Percentiles rank a stretch among this genome's conserved stretches.
Conservation (phyloP, 2,797 vertebrate genomes). For the Margarornis squamiger region DNA sequence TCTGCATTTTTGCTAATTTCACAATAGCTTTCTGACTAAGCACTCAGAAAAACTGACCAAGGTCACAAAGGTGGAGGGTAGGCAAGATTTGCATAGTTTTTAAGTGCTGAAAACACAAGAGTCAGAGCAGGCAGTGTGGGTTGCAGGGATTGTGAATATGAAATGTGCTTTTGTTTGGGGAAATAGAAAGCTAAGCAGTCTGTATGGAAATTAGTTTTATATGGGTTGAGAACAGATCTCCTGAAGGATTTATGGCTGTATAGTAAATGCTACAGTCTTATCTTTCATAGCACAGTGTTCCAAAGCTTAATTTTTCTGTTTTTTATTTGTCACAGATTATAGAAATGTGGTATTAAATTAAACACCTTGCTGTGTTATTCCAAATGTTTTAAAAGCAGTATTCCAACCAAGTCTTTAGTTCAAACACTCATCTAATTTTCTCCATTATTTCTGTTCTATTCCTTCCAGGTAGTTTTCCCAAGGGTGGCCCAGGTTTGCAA, state of each 20-base stretch:
- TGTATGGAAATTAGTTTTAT: constrained; percentile 80
- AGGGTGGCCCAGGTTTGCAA: constrained; percentile 97
- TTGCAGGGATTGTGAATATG: constrained; percentile 66
- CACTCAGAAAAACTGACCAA: constrained; percentile 41
- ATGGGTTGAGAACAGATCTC: constrained; percentile 75
- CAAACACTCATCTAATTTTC: constrained; percentile 21
- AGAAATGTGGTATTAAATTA: constrained; percentile 69
- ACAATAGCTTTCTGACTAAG: constrained; percentile 38
- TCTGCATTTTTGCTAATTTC: constrained; percentile 36
- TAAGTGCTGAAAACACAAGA: constrained; percentile 50
- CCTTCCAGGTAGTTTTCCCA: constrained; percentile 91
- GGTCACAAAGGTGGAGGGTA: constrained; percentile 47
- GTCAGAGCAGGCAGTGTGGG: constrained; percentile 49
- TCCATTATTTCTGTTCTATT: background rate
- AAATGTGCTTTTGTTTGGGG: constrained; percentile 78
- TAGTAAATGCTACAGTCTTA: constrained; percentile 79
- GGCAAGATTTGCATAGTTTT: constrained; percentile 48
- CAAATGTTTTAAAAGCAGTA: constrained; percentile 11
- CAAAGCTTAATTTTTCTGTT: constrained; percentile 57
- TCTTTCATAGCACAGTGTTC: constrained; percentile 73
- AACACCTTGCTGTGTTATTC: constrained; percentile 34
- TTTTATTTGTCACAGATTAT: constrained; percentile 69
- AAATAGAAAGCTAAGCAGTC: constrained; percentile 80
- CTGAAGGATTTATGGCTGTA: constrained; percentile 76
- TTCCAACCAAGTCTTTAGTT: background rate